Percentiles rank a stretch among this genome's conserved stretches.
phyloP scores from a whole-genome alignment of 2,113 vertebrate species.

The Gadus macrocephalus region DNA sequence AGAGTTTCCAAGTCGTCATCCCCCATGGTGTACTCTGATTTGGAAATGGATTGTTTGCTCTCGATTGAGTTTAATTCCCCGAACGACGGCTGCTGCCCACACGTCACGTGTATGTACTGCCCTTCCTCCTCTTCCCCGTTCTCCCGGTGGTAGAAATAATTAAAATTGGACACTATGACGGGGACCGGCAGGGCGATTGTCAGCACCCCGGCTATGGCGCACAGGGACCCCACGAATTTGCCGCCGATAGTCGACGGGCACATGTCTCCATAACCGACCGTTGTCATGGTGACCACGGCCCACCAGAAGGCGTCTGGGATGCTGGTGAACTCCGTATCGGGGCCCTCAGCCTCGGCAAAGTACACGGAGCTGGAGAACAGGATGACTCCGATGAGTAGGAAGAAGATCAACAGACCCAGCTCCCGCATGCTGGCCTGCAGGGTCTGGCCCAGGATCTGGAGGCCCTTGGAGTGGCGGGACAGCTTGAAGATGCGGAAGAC shows the following conservation, averaged over 20 bases:
- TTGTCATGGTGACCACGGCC: constrained; percentile 97
- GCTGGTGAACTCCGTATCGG: constrained; percentile 81
- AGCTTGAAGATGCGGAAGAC: constrained; percentile 96
- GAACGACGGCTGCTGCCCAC: constrained; percentile 75
- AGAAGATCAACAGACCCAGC: constrained; percentile 90
- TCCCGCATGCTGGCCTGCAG: constrained; percentile 89
- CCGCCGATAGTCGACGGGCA: constrained; percentile 88
- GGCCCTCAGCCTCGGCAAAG: constrained; percentile 90
- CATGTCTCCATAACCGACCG: constrained; percentile 96
- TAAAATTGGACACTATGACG: constrained; percentile 78
- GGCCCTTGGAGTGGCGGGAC: constrained; percentile 90
- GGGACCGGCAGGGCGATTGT: constrained; percentile 89
- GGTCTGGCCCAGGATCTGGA: constrained; percentile 92
- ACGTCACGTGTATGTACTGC: constrained; percentile 87
- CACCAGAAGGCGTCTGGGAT: constrained; percentile 97
- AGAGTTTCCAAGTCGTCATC: constrained; percentile 71
- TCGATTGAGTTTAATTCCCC: constrained; percentile 76
- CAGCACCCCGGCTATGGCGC: constrained; percentile 90
- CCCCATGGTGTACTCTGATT: constrained; percentile 75
- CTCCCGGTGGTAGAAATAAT: constrained; percentile 87
- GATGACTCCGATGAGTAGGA: constrained; percentile 89
- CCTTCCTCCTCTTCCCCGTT: constrained; percentile 83
- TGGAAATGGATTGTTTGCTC: constrained; percentile 77
- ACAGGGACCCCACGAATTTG: constrained; percentile 92
- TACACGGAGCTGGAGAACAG: constrained; percentile 94